Base-by-base conservation (phyloP, 1,140 invertebrate species). In the Drosophila leontia region DNA sequence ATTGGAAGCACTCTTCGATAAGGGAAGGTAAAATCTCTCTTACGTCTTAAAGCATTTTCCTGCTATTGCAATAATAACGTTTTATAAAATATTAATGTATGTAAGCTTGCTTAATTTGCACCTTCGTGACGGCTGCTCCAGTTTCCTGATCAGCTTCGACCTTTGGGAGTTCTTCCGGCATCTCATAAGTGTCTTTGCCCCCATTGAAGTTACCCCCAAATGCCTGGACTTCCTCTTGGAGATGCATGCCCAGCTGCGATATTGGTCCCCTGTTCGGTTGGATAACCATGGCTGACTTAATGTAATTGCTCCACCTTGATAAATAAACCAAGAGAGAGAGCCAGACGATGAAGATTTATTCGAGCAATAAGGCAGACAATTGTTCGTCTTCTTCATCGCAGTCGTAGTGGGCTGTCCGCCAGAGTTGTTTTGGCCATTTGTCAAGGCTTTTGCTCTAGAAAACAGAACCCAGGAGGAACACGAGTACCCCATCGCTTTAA, bases 121-220 rank as follows among this genome's bases (percentile, higher is more conserved):
- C 45, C 7, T 23, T 9, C 23, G 96, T 75, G 94, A 96, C 65
- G 98, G 97, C 91, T 98, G 97, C 90, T 97, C 97, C 56, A 97
- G 98, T 85, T 96, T 95, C 71, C 96, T 97, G 5, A 95, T 98
- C 51, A 97, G 96, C 15, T 98, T 99, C 95, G 98, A 98, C 92
- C 96, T 97, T 4, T 92, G 98, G 15, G 97, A 98, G 70, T 98
- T 98, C 93, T 93, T 98, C 17, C 95, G 98, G 50, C 98, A 98
- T 91, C 97, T 97, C 88, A 93, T 98, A 26, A 94, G 96, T 64
- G 96, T 97, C 7, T 97, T 96, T 81, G 19, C 23, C 45, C 45
- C 45, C 19, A 13, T 13, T 47, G 12, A 13, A 12, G 19, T 7
- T 23, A 13, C 44, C 45, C 41, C 23, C 45, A 26, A 26, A 26